Evolutionary conservation across 2,797 vertebrate species (phyloP).

Genomic region (Platalea minor): DNA sequence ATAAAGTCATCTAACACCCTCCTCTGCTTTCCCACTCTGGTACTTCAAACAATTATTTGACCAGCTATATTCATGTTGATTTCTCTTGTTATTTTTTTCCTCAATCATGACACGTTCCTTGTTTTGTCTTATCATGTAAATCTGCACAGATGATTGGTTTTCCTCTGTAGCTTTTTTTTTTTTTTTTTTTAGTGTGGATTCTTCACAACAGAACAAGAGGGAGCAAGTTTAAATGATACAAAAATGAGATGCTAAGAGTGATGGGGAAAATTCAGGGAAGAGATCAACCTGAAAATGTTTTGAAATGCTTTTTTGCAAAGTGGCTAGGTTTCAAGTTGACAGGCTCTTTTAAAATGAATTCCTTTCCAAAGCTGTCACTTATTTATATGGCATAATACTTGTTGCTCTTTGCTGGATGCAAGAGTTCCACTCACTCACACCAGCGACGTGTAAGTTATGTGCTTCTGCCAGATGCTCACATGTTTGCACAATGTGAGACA

Average conservation of each 20-base stretch:
- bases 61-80: not conserved
- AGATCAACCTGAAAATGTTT: conserved; percentile 24
- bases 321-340: not conserved
- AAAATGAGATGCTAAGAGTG: not conserved
- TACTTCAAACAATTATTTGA: not conserved
- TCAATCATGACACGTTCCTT: not conserved
- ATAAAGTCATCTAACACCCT: not conserved
- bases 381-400: not conserved
- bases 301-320: not conserved
- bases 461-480: not conserved
- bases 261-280: not conserved
- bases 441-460: not conserved
- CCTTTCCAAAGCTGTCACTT: not conserved
- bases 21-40: not conserved
- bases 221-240: not conserved
- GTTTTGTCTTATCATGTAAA: not conserved
- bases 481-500: not conserved
- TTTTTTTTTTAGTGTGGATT: not conserved
- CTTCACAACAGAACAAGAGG: not conserved
- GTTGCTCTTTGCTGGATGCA: not conserved
- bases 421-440: not conserved
- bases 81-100: not conserved
- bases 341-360: not conserved
- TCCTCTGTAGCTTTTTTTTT: not conserved
- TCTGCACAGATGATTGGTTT: not conserved